These are phyloP conservation scores for Balaenoptera acutorostrata DNA, from an alignment of 2,113 vertebrate genomes.

Conservation along the genomic window DNA sequence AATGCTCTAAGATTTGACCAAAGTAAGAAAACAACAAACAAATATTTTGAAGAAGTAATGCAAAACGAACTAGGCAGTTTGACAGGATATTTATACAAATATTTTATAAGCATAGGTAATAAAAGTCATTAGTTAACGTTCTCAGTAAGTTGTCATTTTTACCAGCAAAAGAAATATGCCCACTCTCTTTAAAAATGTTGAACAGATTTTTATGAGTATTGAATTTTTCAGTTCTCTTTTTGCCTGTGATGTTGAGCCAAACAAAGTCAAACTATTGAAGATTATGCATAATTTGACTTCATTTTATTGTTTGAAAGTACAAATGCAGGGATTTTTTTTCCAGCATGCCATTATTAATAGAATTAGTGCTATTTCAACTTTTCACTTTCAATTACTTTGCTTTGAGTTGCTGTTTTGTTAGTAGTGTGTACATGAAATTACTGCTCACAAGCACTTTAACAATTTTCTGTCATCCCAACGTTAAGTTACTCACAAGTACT, in stretches of 20 bases:
- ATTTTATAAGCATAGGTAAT: background rate
- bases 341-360: background rate
- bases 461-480: background rate
- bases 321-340: background rate
- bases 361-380: background rate
- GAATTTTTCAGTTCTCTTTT: background rate
- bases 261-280: background rate
- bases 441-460: background rate
- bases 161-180: background rate
- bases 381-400: background rate
- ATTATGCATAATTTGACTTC: background rate
- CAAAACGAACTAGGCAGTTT: background rate
- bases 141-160: constrained; percentile 10
- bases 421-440: background rate
- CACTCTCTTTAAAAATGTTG: background rate
- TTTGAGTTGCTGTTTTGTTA: background rate
- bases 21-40: background rate
- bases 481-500: background rate
- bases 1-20: background rate
- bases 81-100: background rate
- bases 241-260: background rate
- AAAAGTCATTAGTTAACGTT: background rate
- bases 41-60: background rate
- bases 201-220: background rate
- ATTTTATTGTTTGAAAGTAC: constrained; percentile 1